Evolutionary conservation across 2,797 vertebrate species (phyloP), one percentile per base, ranked within the genome.

Genomic region (Etheostoma perlongum): DNA sequence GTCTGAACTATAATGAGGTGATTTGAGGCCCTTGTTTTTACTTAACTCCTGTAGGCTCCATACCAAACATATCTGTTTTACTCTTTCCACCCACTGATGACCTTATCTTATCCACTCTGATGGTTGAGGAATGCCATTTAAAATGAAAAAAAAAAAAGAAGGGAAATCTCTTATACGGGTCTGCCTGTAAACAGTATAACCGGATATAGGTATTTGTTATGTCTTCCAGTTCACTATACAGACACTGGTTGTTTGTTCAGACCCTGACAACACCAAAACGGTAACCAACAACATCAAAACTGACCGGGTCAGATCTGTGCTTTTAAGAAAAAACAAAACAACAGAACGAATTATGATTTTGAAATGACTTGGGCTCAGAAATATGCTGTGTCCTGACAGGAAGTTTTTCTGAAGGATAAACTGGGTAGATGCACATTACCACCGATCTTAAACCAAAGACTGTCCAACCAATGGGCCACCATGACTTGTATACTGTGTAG

Each of bases 31-130:
- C 9, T 12, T 16, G 25, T 54, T 58, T 36, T 51, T 62, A 33
- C 40, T 57, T 19, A n/a, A 67, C 23, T 62, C 51, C 72, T 77
- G 66, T 19, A 49, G 33, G 12, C 71, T 80, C 76, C 87, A 73
- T 76, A 73, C 78, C 75, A 72, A 77, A 75, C 90, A 72, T 62
- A 76, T 87, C 64, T 21, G 62, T 70, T 49, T 83, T 14, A 81
- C 76, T 81, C 64, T 79, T 76, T 73, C 70, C 59, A 25, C 66
- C 67, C 54, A 6, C 79, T 60, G 68, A 74, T 66, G 79, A 58
- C 36, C 48, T 85, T 87, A 88, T 81, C 91, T 90, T 69, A 84
- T 88, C 81, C 71, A n/a, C 74, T 68, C 51, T 30, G 70, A 47
- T 66, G 55, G 7, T 15, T 12, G 36, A 86, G 75, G 83, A 91